Conservation (phyloP, 37 sponge, comb jelly and placozoan genomes). For the Dysidea cf. avara region DNA sequence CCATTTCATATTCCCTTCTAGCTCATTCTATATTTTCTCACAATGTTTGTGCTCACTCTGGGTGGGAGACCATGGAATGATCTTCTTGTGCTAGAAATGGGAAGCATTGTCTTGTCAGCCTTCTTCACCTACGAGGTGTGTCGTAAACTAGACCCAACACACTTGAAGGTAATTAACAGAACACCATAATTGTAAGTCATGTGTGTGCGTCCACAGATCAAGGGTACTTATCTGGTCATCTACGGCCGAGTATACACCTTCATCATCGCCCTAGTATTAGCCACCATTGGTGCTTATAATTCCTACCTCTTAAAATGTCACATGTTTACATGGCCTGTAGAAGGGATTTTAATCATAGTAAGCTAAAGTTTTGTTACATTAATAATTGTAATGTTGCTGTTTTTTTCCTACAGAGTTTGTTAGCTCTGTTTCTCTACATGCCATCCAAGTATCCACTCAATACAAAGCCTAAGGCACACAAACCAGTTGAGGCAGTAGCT, state of each 20-base stretch:
- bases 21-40: conserved; percentile 50
- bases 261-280: conserved; percentile 19
- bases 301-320: conserved; percentile 38
- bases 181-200: not conserved
- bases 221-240: conserved; percentile 83
- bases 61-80: conserved; percentile 48
- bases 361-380: conserved; percentile 7
- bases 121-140: conserved; percentile 89
- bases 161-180: conserved; percentile 42
- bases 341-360: conserved; percentile 53
- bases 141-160: conserved; percentile 77
- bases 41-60: conserved; percentile 49
- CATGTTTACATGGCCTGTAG: conserved; percentile 67
- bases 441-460: too few species aligned
- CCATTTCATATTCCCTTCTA: not conserved
- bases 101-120: conserved; percentile 66
- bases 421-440: conserved; percentile 35
- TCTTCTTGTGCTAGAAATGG: conserved; percentile 18
- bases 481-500: conserved; percentile 70
- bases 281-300: conserved; percentile 53
- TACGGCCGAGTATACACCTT: conserved; percentile 74
- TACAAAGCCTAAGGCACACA: conserved; percentile 67
- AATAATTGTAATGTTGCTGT: not conserved
- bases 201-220: conserved; percentile 27
- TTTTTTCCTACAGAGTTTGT: conserved; percentile 39